Evolutionary conservation across 1,140 invertebrate genomes (phyloP), one percentile per base, ranked within the genome.

Genomic region (Probaryconus sp.): DNA sequence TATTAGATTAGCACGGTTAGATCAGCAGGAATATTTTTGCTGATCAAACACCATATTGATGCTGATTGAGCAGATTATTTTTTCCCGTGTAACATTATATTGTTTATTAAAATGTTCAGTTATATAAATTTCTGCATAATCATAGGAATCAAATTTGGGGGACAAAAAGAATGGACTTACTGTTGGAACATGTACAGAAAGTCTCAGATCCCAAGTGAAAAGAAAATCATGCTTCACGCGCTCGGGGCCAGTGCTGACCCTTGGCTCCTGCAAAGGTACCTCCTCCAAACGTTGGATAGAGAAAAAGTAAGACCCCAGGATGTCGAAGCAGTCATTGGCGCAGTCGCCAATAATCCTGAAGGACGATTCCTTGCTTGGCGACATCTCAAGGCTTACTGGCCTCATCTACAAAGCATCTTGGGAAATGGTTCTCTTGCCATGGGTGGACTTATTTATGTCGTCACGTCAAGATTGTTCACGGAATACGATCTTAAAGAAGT

Each of bases 401-500:
- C 90, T 1, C 86, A 90, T 35, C 87, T 95, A 61, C 88, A 92
- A 43, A 83, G 86, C 0, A 83, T 92, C 37, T 92, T 93, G 79
- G 92, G 92, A 3, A 91, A 92, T 68, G 91, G 91, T 3, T 92
- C 92, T 1, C 90, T 92, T 40, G 90, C 92, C 18, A 90, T 94
- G 86, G 91, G 92, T 10, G 88, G 89, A 68, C 89, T 95, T 1
- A 93, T 94, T 78, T 90, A 90, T 31, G 90, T 90, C 3, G 91
- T 93, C 2, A 91, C 92, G 5, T 91, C 91, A 30, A 90, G 93
- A 77, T 93, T 94, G 80, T 90, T 91, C 9, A 91, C 92, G 4
- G 89, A 91, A 48, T 93, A 93, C 76, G 93, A 94, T 81, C 91
- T 92, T 61, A 89, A 90, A 67, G 92, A 94, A 88, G 93, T 94